phyloP scores from a whole-genome alignment of 2,113 vertebrate genomes.

The Mobula birostris region DNA sequence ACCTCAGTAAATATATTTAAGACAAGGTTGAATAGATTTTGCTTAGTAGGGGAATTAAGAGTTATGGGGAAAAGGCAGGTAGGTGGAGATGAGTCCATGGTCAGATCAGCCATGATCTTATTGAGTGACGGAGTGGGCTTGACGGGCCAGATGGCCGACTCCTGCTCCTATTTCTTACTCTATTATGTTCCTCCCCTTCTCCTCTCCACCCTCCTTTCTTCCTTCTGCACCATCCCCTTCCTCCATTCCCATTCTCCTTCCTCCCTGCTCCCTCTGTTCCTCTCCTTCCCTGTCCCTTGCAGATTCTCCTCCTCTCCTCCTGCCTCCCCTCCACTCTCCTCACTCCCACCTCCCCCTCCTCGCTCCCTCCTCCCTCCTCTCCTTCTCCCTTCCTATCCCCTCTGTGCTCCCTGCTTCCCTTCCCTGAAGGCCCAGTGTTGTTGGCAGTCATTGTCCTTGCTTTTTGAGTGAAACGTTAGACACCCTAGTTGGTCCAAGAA shows the following conservation, averaged over 20 bases:
- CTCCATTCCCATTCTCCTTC: constrained; percentile 37
- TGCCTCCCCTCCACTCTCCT: not conserved
- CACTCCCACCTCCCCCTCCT: not conserved
- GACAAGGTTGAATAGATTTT: too few species aligned
- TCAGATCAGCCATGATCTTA: too few species aligned
- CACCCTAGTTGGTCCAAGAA: not conserved
- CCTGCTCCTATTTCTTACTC: too few species aligned
- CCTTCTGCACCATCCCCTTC: constrained; percentile 25
- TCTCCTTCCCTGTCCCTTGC: too few species aligned
- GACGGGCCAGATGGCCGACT: too few species aligned
- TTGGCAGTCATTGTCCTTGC: not conserved
- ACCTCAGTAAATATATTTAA: too few species aligned
- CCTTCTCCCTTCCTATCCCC: constrained; percentile 38
- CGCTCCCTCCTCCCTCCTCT: not conserved
- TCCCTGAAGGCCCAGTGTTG: too few species aligned
- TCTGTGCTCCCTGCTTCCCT: not conserved
- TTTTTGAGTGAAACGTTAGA: not conserved
- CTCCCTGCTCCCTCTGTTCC: not conserved
- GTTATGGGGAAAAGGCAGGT: too few species aligned
- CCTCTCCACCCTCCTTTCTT: not conserved
- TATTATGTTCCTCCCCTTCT: not conserved
- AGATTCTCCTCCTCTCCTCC: too few species aligned
- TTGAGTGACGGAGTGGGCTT: too few species aligned
- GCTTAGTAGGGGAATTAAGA: too few species aligned
- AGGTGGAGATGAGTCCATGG: too few species aligned